Evolutionary conservation across 2,888 invertebrate species (phyloP), one percentile per base, ranked within the genome.

Genomic region (Callimorpha dominula): DNA sequence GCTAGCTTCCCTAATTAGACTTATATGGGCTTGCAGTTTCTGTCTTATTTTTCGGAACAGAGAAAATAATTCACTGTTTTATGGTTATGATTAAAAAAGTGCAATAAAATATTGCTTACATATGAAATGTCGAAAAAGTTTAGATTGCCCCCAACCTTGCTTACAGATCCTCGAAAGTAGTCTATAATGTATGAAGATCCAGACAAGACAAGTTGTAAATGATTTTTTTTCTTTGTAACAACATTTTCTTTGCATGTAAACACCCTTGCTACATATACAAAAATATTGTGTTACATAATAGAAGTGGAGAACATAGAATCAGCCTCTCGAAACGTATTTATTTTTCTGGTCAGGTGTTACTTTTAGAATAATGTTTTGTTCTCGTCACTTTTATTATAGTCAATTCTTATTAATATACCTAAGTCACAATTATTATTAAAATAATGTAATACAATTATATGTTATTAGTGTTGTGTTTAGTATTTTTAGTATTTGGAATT

Each of bases 331-430:
- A 65, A 65, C 11, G 11, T 65, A 11, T 42, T 60, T 84, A 72
- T 63, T 69, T 69, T 63, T 42, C n/a, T 69, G 63, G 20, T 69
- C 69, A 50, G 69, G 50, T 49, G 0, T 46, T 50, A 50, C 17
- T 82, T 80, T 85, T 87, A 86, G 84, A 82, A 84, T 86, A 85
- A 46, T 81, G 81, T 89, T 90, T 90, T 88, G 85, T 91, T 93
- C 92, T 94, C 91, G 93, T 94, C 94, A 93, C 88, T 81, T 88
- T 87, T 90, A 88, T 82, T 88, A 85, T 94, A 94, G 94, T 93
- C 91, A 91, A 92, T 92, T 91, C 82, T 86, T 87, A 84, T 84
- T 82, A 87, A 78, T 78, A 74, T 89, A 31, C 31, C 31, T 31
- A 86, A 84, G 85, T 88, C 86, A 88, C 86, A 85, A 83, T 87